Conservation (phyloP, 1,140 invertebrate genomes). For the Panulirus ornatus region DNA sequence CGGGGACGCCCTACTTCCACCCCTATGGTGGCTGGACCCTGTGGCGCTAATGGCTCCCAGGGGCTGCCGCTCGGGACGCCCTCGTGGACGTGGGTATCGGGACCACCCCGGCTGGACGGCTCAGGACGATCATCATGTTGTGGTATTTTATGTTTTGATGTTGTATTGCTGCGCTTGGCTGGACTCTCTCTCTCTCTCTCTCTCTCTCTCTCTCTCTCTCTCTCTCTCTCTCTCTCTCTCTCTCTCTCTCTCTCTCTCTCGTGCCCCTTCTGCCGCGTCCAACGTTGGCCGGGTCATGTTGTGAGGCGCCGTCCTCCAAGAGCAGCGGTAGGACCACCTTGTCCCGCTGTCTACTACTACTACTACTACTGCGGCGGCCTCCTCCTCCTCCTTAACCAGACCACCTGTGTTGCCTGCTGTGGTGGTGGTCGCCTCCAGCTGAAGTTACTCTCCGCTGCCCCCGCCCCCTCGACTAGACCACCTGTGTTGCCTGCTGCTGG, state of each 20-base stretch:
- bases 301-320: too few species aligned
- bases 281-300: too few species aligned
- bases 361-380: too few species aligned
- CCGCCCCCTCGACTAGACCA: background rate
- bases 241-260: too few species aligned
- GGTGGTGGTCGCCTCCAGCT: too few species aligned
- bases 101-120: slow-evolving; percentile 38
- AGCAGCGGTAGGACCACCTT: too few species aligned
- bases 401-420: background rate
- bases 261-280: too few species aligned
- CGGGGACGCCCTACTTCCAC: background rate
- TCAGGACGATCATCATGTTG: slow-evolving; percentile 25
- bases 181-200: too few species aligned
- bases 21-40: background rate
- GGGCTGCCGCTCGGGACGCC: background rate
- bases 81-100: background rate
- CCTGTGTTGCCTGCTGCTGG: background rate
- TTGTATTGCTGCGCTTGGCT: slow-evolving; percentile 42
- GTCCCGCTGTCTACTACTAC: too few species aligned
- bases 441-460: too few species aligned
- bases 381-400: background rate
- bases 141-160: slow-evolving; percentile 38
- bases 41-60: background rate
- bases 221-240: too few species aligned
- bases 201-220: too few species aligned